Evolutionary conservation across 2,797 vertebrate species (phyloP).

Genomic region (Tangara arthus): DNA sequence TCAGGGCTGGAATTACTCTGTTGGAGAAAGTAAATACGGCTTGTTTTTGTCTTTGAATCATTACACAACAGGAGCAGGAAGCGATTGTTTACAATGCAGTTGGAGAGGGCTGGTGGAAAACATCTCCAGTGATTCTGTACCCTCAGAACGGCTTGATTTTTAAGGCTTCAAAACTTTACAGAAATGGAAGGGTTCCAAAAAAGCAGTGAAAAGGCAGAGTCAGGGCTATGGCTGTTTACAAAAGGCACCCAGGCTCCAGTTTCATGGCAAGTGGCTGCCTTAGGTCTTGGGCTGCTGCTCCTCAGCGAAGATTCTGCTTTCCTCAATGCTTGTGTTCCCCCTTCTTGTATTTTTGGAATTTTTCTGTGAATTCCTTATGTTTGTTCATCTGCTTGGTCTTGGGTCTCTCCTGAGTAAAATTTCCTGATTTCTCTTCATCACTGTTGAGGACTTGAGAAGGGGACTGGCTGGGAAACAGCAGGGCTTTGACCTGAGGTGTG

Average conservation of each 20-base stretch:
- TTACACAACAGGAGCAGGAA: slow-evolving; percentile 50
- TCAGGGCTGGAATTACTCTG: slow-evolving; percentile 27
- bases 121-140: not conserved
- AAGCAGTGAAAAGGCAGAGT: not conserved
- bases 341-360: not conserved
- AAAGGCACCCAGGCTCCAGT: not conserved
- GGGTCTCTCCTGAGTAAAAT: not conserved
- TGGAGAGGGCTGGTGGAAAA: slow-evolving; percentile 7
- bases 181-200: not conserved
- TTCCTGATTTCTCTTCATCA: not conserved
- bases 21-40: slow-evolving; percentile 52
- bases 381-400: not conserved
- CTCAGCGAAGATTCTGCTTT: not conserved
- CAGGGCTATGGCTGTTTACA: not conserved
- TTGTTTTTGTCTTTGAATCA: slow-evolving; percentile 10
- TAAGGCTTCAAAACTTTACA: not conserved
- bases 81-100: not conserved
- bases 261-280: not conserved
- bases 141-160: not conserved
- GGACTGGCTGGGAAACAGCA: not conserved
- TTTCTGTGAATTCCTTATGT: not conserved
- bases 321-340: not conserved
- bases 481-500: not conserved
- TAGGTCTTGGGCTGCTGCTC: not conserved
- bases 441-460: not conserved